Conservation (phyloP, 1,140 invertebrate genomes). For the Carposina sasakii region DNA sequence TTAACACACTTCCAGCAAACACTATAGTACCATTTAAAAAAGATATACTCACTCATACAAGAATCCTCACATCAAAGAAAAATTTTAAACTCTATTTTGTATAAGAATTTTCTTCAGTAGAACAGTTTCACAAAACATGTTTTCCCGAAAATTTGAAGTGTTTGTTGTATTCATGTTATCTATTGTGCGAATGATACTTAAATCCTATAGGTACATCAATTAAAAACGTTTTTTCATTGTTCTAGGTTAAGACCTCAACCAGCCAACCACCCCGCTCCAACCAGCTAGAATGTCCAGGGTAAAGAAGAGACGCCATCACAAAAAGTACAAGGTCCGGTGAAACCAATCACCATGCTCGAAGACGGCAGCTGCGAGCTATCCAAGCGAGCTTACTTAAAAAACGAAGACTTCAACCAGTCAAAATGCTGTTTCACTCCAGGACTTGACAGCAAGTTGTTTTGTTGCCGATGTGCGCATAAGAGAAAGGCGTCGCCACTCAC, state of each 20-base stretch:
- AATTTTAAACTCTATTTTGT: too few species aligned
- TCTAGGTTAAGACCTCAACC: slow-evolving; percentile 9
- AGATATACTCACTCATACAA: too few species aligned
- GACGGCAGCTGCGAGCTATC: slow-evolving; percentile 34
- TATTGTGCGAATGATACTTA: too few species aligned
- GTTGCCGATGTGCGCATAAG: slow-evolving; percentile 51
- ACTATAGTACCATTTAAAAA: too few species aligned
- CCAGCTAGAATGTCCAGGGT: slow-evolving; percentile 37
- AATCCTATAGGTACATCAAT: too few species aligned
- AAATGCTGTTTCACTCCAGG: slow-evolving; percentile 32
- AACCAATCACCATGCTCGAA: slow-evolving; percentile 38
- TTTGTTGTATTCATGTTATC: too few species aligned
- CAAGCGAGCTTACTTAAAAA: slow-evolving; percentile 31
- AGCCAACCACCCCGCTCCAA: not conserved
- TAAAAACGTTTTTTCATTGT: slow-evolving; percentile 11
- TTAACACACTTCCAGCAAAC: too few species aligned
- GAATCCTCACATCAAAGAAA: too few species aligned
- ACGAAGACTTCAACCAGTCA: slow-evolving; percentile 24
- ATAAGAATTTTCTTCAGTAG: too few species aligned
- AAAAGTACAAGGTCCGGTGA: slow-evolving; percentile 56
- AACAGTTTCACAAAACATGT: too few species aligned
- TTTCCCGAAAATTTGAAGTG: too few species aligned
- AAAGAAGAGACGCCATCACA: slow-evolving; percentile 45
- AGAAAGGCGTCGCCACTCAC: slow-evolving; percentile 58
- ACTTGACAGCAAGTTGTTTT: slow-evolving; percentile 36